Conservation (phyloP, 2,888 invertebrate species). For the Hemaris fuciformis region DNA sequence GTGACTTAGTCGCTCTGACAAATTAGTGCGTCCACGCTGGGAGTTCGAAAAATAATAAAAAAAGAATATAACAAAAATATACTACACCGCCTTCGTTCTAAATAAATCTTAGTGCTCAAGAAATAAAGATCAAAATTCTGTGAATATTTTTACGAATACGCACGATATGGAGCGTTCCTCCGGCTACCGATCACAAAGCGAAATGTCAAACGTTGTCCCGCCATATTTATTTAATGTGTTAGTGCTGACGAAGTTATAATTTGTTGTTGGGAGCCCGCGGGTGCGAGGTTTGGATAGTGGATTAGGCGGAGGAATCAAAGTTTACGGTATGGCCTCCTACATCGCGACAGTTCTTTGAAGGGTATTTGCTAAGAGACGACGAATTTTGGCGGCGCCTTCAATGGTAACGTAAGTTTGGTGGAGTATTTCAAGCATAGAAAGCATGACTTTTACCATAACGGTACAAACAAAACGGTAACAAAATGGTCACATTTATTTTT, state of each 20-base stretch:
- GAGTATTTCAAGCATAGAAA: background rate
- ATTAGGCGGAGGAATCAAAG: slow-evolving; percentile 38
- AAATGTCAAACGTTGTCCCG: slow-evolving; percentile 60
- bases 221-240: slow-evolving; percentile 67
- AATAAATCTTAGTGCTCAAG: slow-evolving; percentile 17
- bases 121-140: slow-evolving; percentile 26
- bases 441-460: too few species aligned
- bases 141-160: background rate
- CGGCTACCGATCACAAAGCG: slow-evolving; percentile 59
- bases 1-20: slow-evolving; percentile 70
- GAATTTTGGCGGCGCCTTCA: background rate
- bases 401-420: background rate
- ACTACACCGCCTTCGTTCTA: background rate
- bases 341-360: slow-evolving; percentile 18
- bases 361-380: slow-evolving; percentile 15
- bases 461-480: too few species aligned
- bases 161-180: slow-evolving; percentile 13
- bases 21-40: slow-evolving; percentile 65
- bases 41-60: slow-evolving; percentile 59
- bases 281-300: slow-evolving; percentile 54
- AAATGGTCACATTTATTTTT: too few species aligned
- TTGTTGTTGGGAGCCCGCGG: slow-evolving; percentile 59
- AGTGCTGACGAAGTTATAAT: slow-evolving; percentile 53
- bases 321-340: slow-evolving; percentile 41
- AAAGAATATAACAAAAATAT: slow-evolving; percentile 25